These are phyloP conservation scores for Microcebus griseorufus DNA, from an alignment of 2,113 vertebrate species.

Conservation along the genomic window DNA sequence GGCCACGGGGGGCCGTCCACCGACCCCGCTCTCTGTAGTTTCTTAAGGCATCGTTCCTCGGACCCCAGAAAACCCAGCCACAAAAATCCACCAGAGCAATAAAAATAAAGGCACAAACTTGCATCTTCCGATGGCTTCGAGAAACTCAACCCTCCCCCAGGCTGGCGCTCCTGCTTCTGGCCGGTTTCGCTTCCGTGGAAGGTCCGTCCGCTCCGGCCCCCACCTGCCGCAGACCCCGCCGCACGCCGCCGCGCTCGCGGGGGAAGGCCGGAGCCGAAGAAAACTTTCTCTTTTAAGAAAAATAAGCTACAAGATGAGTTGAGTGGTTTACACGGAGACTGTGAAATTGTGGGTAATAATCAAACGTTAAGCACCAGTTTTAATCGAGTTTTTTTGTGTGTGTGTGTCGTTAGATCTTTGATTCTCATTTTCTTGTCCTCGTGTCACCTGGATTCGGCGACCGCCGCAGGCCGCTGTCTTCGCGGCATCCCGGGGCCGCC, in stretches of 20 bases:
- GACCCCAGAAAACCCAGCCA: conserved; percentile 87
- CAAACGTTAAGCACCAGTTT: conserved; percentile 88
- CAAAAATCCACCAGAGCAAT: conserved; percentile 86
- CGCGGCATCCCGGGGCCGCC: conserved; percentile 55
- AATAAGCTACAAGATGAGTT: conserved; percentile 82
- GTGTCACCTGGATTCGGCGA: conserved; percentile 46
- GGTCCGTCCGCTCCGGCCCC: conserved; percentile 66
- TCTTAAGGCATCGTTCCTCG: conserved; percentile 90
- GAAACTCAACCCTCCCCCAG: conserved; percentile 80
- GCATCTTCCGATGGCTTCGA: conserved; percentile 87
- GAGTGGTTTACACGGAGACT: conserved; percentile 86
- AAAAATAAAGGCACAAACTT: conserved; percentile 90
- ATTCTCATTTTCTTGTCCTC: conserved; percentile 14
- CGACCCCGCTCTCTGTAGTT: conserved; percentile 77
- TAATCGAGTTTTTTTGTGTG: conserved; percentile 71
- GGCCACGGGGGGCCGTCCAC: conserved; percentile 74
- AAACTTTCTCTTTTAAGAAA: conserved; percentile 47
- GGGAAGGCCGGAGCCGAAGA: conserved; percentile 79
- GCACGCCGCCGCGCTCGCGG: conserved; percentile 54
- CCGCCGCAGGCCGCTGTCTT: conserved; percentile 68
- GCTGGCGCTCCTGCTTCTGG: conserved; percentile 66
- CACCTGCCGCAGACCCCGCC: conserved; percentile 67
- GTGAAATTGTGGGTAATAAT: conserved; percentile 81
- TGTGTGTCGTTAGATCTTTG: conserved; percentile 76
- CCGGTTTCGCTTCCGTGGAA: conserved; percentile 55